Evolutionary conservation across 1,140 invertebrate genomes (phyloP).

Genomic region (Aphelenchoides besseyi): DNA sequence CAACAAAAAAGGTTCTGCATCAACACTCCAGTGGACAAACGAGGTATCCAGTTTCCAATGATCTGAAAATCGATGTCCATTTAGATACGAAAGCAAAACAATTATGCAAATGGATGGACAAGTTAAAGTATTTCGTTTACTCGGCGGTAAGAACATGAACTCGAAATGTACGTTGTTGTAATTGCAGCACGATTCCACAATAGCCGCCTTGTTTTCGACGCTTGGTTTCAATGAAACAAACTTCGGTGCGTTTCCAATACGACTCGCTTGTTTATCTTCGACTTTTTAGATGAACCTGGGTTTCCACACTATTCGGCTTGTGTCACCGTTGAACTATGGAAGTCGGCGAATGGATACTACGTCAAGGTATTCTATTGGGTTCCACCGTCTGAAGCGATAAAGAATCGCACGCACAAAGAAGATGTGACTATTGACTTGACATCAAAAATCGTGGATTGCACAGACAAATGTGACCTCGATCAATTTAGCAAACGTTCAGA

Average conservation of each 20-base stretch:
- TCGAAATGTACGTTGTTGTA: not conserved
- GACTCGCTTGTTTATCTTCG: not conserved
- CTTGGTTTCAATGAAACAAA: conserved; percentile 43
- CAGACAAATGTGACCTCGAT: not conserved
- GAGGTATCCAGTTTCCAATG: not conserved
- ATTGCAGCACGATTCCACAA: conserved; percentile 27
- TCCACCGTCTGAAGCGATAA: not conserved
- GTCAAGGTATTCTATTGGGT: conserved; percentile 28
- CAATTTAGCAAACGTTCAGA: not conserved
- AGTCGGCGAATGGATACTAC: conserved; percentile 25
- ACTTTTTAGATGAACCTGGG: conserved; percentile 21
- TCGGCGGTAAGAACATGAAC: conserved; percentile 30
- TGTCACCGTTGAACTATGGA: conserved; percentile 40
- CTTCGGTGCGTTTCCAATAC: conserved; percentile 13
- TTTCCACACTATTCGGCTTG: conserved; percentile 40
- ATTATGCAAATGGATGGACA: conserved; percentile 19
- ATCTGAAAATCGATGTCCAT: not conserved
- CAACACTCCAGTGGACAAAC: not conserved
- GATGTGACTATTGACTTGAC: conserved; percentile 1
- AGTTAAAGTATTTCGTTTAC: conserved; percentile 27
- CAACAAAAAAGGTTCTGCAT: conserved; percentile 8
- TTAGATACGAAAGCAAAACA: not conserved
- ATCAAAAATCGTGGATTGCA: not conserved
- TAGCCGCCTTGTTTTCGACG: conserved; percentile 32
- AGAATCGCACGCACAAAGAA: not conserved